Base-by-base conservation (phyloP, 2,797 vertebrate genomes). In the Buphagus erythrorhynchus region DNA sequence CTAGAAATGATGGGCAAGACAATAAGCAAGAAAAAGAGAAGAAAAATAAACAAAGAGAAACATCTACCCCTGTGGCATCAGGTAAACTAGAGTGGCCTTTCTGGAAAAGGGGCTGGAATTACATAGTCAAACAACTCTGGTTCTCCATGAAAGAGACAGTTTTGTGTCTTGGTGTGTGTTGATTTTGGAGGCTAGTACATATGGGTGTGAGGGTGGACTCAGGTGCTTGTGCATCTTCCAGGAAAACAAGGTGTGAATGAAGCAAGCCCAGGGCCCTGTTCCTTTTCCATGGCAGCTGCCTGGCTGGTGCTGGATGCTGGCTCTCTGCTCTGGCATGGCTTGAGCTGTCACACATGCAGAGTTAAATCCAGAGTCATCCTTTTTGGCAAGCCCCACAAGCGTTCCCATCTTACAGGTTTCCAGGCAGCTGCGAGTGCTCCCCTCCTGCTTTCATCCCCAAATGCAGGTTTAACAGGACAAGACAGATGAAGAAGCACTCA, bases 401-500 rank as follows among this genome's bases (percentile, higher is more conserved):
- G 19, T 52, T 86, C 18, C 11, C 29, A 40, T 24, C 71, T 38
- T 51, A 24, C 63, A 87, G 57, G 45, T 83, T 87, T 82, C 90
- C 35, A 59, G 65, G 71, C 93, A 94, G 71, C 63, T 92, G 69
- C 3, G 12, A 81, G 13, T 24, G 14, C 52, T 71, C 35, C 59
- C 29, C 36, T 58, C 69, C 40, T 57, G 62, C 69, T 68, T 3
- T 33, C 49, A 62, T 67, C 48, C 63, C 71, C 28, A 48, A 85
- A 49, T 36, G 29, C 74, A 65, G 71, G 48, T 89, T 93, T 93
- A 79, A 89, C 61, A 81, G 90, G 80, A 88, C 57, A 67, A 85
- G 92, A 77, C 57, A 94, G 92, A 94, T 74, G 86, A 96, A 90
- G 72, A 87, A 62, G 65, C 61, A 85, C 77, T 57, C 67, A 40